These are phyloP conservation scores for Akabosia matsudoensis DNA, from an alignment of 1,140 invertebrate species.

Conservation along the genomic window DNA sequence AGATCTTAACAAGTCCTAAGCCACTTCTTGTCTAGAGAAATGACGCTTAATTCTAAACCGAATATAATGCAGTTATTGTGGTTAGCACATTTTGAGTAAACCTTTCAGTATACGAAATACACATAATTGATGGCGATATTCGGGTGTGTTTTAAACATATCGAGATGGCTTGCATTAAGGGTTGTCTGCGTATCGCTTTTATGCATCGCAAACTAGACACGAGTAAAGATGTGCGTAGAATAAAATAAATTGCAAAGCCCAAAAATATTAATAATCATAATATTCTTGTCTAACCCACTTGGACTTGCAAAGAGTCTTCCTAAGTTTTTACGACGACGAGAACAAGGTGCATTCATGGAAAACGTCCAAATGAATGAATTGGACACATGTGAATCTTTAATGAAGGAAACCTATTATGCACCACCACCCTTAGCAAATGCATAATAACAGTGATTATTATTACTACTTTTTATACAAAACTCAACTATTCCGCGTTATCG, in stretches of 20 bases:
- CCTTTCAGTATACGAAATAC: no score
- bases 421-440: constrained; percentile 4
- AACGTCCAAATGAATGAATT: not conserved
- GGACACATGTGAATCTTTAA: not conserved
- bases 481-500: not conserved
- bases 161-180: not conserved
- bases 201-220: not conserved
- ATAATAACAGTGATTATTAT: constrained; percentile 16
- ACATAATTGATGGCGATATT: no score
- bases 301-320: not conserved
- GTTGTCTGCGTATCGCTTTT: not conserved
- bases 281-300: not conserved
- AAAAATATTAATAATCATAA: not conserved
- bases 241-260: not conserved
- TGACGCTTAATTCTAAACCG: no score
- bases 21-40: no score
- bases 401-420: constrained; percentile 2
- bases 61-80: no score
- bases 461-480: not conserved
- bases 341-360: not conserved
- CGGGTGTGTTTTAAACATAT: no score
- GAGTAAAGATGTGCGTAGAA: not conserved
- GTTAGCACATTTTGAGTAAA: no score
- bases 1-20: no score
- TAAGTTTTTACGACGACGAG: not conserved